Evolutionary conservation across 1,140 invertebrate species (phyloP).

Genomic region (Sipha flava): DNA sequence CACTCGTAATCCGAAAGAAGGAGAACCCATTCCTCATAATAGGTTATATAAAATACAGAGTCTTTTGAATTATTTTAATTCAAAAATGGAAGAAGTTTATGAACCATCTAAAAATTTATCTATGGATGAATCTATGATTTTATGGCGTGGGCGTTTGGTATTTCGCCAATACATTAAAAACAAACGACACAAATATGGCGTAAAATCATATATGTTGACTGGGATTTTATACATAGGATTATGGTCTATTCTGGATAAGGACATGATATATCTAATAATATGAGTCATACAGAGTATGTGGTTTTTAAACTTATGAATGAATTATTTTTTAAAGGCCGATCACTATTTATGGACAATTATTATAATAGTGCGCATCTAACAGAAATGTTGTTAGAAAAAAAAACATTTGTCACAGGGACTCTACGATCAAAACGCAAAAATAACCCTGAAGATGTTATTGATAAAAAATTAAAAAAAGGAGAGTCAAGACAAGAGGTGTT

Average conservation of each 20-base stretch:
- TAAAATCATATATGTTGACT: conserved; percentile 42
- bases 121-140: conserved; percentile 44
- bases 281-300: not conserved
- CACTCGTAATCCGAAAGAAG: conserved; percentile 20
- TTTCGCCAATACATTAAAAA: conserved; percentile 45
- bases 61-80: conserved; percentile 31
- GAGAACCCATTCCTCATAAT: conserved; percentile 15
- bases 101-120: conserved; percentile 39
- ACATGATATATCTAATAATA: not conserved
- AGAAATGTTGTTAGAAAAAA: conserved; percentile 33
- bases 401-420: conserved; percentile 36
- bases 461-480: conserved; percentile 36
- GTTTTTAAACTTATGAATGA: not conserved
- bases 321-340: not conserved
- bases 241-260: conserved; percentile 38
- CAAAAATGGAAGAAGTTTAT: conserved; percentile 34
- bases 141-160: conserved; percentile 42
- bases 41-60: conserved; percentile 37
- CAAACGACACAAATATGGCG: conserved; percentile 43
- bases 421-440: conserved; percentile 36
- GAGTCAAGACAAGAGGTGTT: conserved; percentile 38
- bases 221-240: conserved; percentile 38
- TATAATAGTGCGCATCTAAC: conserved; percentile 37
- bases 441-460: conserved; percentile 36
- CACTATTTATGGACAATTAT: conserved; percentile 28